A percentile compares a stretch with the other conserved stretches of the same genome.
These are phyloP conservation scores for Hemibagrus guttatus DNA, from an alignment of 2,797 vertebrate species.

Conservation along the genomic window DNA sequence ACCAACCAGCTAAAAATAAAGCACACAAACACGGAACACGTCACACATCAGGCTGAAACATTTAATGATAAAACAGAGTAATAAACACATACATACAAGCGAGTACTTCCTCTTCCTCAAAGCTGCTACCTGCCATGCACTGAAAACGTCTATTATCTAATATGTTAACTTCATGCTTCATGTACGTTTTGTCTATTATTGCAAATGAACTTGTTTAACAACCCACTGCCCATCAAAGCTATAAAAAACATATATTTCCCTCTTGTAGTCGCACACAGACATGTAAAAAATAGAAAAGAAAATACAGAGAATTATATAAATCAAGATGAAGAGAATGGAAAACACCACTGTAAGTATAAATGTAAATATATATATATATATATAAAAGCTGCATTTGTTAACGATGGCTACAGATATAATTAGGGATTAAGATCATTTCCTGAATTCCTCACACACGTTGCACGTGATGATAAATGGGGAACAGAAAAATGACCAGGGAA, in stretches of 20 bases:
- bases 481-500: not conserved
- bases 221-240: not conserved
- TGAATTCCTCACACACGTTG: not conserved
- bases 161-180: constrained; percentile 7
- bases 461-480: not conserved
- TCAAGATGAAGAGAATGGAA: constrained; percentile 54
- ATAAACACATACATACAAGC: constrained; percentile 58
- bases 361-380: not conserved
- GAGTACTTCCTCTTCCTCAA: not conserved
- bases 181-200: not conserved
- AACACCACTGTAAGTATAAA: constrained; percentile 33
- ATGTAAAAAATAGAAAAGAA: constrained; percentile 2
- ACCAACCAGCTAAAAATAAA: not conserved
- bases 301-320: not conserved
- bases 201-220: not conserved
- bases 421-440: constrained; percentile 48
- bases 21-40: constrained; percentile 50
- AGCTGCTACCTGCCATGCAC: not conserved
- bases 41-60: constrained; percentile 57
- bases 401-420: constrained; percentile 61
- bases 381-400: not conserved
- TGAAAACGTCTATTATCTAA: not conserved
- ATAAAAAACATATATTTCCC: constrained; percentile 26
- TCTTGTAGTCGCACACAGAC: not conserved
- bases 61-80: constrained; percentile 65